Conservation (phyloP, 64 coral and sea anemone species). For the Porites lutea region DNA sequence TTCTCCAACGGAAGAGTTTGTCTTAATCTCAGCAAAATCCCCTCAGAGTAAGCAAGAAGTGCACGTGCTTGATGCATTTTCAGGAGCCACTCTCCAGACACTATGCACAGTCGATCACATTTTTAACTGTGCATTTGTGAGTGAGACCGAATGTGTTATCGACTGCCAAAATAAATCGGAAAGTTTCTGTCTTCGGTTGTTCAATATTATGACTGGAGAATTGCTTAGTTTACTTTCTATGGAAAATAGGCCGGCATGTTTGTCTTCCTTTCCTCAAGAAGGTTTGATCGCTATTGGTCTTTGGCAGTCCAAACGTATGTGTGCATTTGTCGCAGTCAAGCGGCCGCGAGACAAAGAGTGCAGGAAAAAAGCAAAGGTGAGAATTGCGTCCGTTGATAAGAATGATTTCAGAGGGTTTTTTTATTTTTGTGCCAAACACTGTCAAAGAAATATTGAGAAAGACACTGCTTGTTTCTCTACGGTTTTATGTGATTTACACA, state of each 20-base stretch:
- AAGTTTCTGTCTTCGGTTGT: neutral
- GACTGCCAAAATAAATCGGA: neutral
- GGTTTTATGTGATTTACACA: too few species aligned
- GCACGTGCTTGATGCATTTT: neutral
- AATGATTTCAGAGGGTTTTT: too few species aligned
- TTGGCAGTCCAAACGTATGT: neutral
- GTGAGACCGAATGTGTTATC: neutral
- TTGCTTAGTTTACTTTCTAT: neutral
- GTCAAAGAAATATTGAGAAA: too few species aligned
- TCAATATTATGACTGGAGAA: neutral
- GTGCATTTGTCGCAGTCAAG: neutral
- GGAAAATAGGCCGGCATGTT: neutral
- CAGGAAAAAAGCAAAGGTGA: neutral
- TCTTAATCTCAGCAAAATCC: neutral
- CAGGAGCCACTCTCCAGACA: neutral
- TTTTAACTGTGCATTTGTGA: neutral
- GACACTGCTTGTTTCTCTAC: too few species aligned
- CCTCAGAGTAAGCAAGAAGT: neutral
- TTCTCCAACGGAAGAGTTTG: constrained; percentile 2
- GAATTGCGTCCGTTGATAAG: neutral
- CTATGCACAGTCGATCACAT: neutral
- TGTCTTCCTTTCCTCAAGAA: neutral
- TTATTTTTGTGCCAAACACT: too few species aligned
- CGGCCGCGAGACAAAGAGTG: neutral
- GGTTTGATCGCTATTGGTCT: neutral